Evolutionary conservation across 1,140 invertebrate genomes (phyloP), one percentile per base, ranked within the genome.

Genomic region (Zeugodacus cucurbitae): DNA sequence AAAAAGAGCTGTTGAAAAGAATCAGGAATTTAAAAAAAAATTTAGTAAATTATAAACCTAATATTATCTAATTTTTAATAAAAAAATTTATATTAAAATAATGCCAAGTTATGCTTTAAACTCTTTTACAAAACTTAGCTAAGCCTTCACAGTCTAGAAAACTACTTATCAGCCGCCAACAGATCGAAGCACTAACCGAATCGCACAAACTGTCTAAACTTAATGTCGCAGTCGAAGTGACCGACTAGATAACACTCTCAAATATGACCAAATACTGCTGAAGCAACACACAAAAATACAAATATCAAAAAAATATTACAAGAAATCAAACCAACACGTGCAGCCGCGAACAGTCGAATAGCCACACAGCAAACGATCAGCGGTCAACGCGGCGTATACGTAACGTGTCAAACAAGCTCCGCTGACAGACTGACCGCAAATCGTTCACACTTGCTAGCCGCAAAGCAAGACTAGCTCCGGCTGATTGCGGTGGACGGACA

Each of bases 391-490:
- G 74, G 22, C 74, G 74, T 82, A 82, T 82, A 82, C 74, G 74
- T 82, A 82, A 82, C 74, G 41, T 48, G 74, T 82, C 41, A 82
- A 34, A 54, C 41, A 82, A 82, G 29, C 74, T 54, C 74, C 41
- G 74, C 41, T 82, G 74, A 82, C 74, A 82, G 74, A 82, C 74
- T 82, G 74, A 82, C 74, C 74, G 74, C 74, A 82, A 82, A 54
- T 29, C 41, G 37, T 82, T 82, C 10, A 48, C 74, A 82, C 74
- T 48, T 82, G 20, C 74, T 82, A 82, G 74, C 74, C 74, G 41
- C 74, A 82, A 82, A 82, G 34, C 34, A 8, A 48, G 26, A 34
- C 74, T 20, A 48, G 41, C 14, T 11, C 74, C 10, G 8, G 41
- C 74, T 44, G 44, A 54, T 48, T 82, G 29, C 29, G 32, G 74